Base-by-base conservation (phyloP, 2,888 invertebrate genomes). In the Drosophila macrothrix region DNA sequence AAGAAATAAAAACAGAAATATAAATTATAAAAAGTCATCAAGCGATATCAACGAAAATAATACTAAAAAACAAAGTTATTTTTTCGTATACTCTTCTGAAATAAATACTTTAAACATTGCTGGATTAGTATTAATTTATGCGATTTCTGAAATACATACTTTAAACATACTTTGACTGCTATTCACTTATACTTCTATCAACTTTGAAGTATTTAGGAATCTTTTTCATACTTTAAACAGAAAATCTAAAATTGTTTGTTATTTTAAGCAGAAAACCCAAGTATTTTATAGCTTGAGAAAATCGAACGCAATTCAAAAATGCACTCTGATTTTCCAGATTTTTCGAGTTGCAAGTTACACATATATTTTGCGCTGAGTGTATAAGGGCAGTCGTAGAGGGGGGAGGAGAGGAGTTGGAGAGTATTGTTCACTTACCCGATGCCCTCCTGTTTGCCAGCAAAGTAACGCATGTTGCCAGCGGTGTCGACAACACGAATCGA, bases 381-480 rank as follows among this genome's bases (percentile, higher is more conserved):
- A 19, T 4, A 28, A 35, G 62, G 67, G 49, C 31, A 53, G 49
- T 41, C 56, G 53, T 22, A 1, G 53, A 3, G 22, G 12, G 53
- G 12, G 4, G 9, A 28, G 28, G 28, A 3, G 28, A 28, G 31
- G 31, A 31, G 31, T 9, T 31, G 25, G 25, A 10, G 14, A 19
- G n/a, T 31, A n/a, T 39, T 43, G 37, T 46, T n/a, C 4, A 91
- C 93, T 93, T 70, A 93, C 93, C 93, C 93, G 4, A 88, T 75
- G 69, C 92, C 92, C 88, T 96, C 96, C 64, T 96, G 95, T 92
- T 96, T 96, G n/a, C 98, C 99, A 79, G 98, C 98, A 92, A 98
- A 98, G 90, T 98, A 97, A 77, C 96, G 96, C 93, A 98, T 97
- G 92, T 96, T 96, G 16, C 98, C 98, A 35, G 98, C 96, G 0